Evolutionary conservation across 2,888 invertebrate genomes (phyloP), one percentile per base, ranked within the genome.

Genomic region (Stenotaenia linearis): DNA sequence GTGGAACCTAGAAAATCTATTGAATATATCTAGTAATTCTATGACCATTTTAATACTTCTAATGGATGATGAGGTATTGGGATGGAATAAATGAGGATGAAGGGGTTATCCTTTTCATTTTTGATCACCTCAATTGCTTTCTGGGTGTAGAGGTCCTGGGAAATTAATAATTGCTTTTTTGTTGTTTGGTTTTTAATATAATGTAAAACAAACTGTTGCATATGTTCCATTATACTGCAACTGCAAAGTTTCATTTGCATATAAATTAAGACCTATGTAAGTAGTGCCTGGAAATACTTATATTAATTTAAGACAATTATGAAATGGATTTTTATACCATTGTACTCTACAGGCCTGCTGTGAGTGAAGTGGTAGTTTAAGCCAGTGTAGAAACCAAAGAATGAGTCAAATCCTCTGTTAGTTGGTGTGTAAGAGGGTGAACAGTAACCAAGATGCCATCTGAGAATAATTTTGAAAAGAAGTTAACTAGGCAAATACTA

Each of bases 361-460:
- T 80, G 80, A 25, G 79, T 78, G 79, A 84, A 85, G 81, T 86
- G 85, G 75, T 85, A 84, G 79, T 85, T 85, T 75, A 80, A 79
- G 0, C 85, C 85, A 35, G 84, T 85, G 81, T 87, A 87, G 81
- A 85, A 86, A 80, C 88, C 88, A 83, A 85, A 87, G 81, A 86
- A 88, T 12, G 86, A 85, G 81, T 88, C 87, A 82, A 88, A 88
- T 18, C 88, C 88, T 23, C 88, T 82, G 35, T 83, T 84, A 1
- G 84, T 85, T 10, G 88, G 88, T 3, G 86, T 82, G 81, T 85
- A 88, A 9, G 86, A 85, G 77, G 85, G 83, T 81, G 86, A 85
- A 83, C 88, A 88, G 81, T 86, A 87, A 0, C 88, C 88, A 37
- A 88, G 82, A 82, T 88, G 88, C 88, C 88, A 88, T 82, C 87